These are phyloP conservation scores for Zelleria hepariella DNA, from an alignment of 2,888 invertebrate genomes.

Conservation along the genomic window DNA sequence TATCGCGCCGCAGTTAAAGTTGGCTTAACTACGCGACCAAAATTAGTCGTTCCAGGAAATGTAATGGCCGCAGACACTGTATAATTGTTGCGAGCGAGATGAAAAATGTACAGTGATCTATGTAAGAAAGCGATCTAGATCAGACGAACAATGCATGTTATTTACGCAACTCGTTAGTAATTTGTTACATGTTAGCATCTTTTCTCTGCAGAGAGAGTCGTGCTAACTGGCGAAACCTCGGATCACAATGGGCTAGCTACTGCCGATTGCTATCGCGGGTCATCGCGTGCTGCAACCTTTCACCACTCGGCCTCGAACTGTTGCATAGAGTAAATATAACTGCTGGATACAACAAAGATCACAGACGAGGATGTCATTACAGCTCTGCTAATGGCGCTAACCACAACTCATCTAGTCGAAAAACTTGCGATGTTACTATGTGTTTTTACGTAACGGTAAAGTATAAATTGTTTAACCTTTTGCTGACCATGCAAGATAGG, in stretches of 20 bases:
- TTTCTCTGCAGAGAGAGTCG: conserved; percentile 56
- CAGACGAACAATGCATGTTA: conserved; percentile 47
- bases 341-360: not conserved
- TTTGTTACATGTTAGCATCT: conserved; percentile 51
- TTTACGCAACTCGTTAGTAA: conserved; percentile 58
- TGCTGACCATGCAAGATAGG: too few species aligned
- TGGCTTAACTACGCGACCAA: not conserved
- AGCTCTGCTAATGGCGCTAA: not conserved
- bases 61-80: not conserved
- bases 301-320: conserved; percentile 22
- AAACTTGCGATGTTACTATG: too few species aligned
- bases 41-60: not conserved
- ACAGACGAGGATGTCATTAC: too few species aligned
- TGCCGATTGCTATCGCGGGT: conserved; percentile 29
- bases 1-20: too few species aligned
- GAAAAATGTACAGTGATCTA: conserved; percentile 4
- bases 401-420: too few species aligned
- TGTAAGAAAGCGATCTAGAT: conserved; percentile 57
- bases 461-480: not conserved
- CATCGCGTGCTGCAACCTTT: conserved; percentile 51
- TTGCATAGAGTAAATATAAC: too few species aligned
- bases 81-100: not conserved
- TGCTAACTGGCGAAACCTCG: conserved; percentile 57
- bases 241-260: conserved; percentile 29
- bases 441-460: too few species aligned